A percentile compares a stretch with the other conserved stretches of the same genome.
Conservation (phyloP, 1,140 invertebrate species). For the Homarus americanus region DNA sequence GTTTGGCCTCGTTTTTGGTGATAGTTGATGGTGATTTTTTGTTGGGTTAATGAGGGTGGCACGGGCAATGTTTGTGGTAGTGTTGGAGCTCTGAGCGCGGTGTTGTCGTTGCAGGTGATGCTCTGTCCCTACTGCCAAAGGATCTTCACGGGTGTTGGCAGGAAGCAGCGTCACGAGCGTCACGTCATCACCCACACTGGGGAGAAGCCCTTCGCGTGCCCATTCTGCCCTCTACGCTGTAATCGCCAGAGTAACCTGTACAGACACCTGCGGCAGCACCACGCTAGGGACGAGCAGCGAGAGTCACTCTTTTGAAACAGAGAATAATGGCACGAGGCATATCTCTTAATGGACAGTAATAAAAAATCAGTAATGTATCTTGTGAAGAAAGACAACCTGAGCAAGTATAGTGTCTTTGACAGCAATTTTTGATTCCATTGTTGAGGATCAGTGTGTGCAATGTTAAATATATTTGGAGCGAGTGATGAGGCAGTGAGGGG, state of each 20-base stretch:
- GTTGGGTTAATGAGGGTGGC: conserved; percentile 22
- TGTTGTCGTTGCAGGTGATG: conserved; percentile 70
- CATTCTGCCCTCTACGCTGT: conserved; percentile 79
- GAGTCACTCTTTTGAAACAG: not conserved
- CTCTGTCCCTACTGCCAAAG: conserved; percentile 64
- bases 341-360: not conserved
- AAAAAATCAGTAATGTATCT: not conserved
- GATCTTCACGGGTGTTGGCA: conserved; percentile 56
- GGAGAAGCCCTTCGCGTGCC: conserved; percentile 77
- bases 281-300: conserved; percentile 9
- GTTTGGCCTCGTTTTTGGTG: not conserved
- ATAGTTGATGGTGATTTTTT: conserved; percentile 5
- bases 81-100: conserved; percentile 36
- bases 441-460: too few species aligned
- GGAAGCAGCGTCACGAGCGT: conserved; percentile 67
- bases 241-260: conserved; percentile 78
- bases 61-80: conserved; percentile 21
- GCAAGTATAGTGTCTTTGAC: conserved; percentile 4
- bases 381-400: not conserved
- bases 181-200: conserved; percentile 79
- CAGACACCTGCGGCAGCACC: conserved; percentile 80
- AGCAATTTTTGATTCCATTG: too few species aligned
- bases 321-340: not conserved
- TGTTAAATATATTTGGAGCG: too few species aligned
- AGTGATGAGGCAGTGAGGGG: too few species aligned